Base-by-base conservation (phyloP, 2,113 vertebrate genomes). In the Xenopus borealis region DNA sequence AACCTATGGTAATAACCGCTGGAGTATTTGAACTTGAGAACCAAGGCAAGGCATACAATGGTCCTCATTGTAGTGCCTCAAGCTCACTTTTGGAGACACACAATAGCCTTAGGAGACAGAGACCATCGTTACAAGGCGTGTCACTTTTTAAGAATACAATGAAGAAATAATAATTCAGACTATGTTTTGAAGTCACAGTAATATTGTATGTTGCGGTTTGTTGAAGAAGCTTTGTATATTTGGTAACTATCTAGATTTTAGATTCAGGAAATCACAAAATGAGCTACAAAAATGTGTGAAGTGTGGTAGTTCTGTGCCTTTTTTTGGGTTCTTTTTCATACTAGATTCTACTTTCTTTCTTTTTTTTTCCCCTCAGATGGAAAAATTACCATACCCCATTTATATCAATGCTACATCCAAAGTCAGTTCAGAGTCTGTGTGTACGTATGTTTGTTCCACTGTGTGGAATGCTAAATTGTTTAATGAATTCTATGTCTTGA, bases 251-350 rank as follows among this genome's bases (percentile, higher is more conserved):
- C 79, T 91, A 88, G 86, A 86, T 88, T 84, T 89, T 88, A 92
- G 91, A 91, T 87, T 84, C 70, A 85, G 81, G 87, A 82, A 79
- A 72, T 82, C 83, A 78, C 72, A 73, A 81, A 78, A 84, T 63
- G 86, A 87, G 82, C 86, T 86, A 77, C 82, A 83, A 76, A 80
- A 80, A 67, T 87, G 83, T 91, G 91, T 94, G 93, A 88, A 89
- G 91, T 87, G 74, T 64, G 87, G 88, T 92, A 89, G 91, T 96
- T 90, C 92, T 86, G 94, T 97, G 95, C 94, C 94, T 96, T 97
- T 55, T n/a, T 88, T 88, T 89, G 83, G 79, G 83, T 82, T 88
- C 82, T 85, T 85, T 80, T 80, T 82, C 82, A 81, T 82, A 81
- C 81, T 84, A 45, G 55, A 72, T 18, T 82, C 86, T 83, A 87